Percentiles rank a stretch among this genome's conserved stretches.
Evolutionary conservation across 2,113 vertebrate species (phyloP).

Genomic region (Xiphophorus hellerii): DNA sequence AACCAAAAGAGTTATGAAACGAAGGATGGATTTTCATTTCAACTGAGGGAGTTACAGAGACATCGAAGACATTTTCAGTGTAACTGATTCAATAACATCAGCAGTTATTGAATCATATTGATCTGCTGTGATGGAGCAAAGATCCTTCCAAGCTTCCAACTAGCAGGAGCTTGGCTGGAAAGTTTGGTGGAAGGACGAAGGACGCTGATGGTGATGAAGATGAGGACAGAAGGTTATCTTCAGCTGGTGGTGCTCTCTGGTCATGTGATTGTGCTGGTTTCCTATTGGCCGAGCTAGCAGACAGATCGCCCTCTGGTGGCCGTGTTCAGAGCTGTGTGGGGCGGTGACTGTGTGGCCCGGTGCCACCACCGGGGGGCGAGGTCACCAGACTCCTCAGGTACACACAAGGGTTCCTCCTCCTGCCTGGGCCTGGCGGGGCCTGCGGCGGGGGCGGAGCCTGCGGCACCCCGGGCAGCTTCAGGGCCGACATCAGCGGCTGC

Average conservation of each 20-base stretch:
- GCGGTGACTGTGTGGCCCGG: conserved; percentile 62
- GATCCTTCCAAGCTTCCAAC: background rate
- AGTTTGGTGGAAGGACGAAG: background rate
- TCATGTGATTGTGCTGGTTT: conserved; percentile 10
- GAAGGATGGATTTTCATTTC: too few relatives aligned
- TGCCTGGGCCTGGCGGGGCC: conserved; percentile 61
- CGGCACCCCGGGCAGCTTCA: conserved; percentile 73
- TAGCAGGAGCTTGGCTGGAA: too few relatives aligned
- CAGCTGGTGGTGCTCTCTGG: background rate
- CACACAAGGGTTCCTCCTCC: conserved; percentile 83
- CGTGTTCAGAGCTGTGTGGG: conserved; percentile 78
- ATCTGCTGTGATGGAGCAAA: background rate
- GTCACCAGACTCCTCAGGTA: conserved; percentile 80
- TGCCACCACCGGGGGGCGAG: conserved; percentile 57
- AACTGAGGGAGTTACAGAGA: too few relatives aligned
- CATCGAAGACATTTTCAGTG: too few relatives aligned
- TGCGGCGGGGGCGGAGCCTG: conserved; percentile 63
- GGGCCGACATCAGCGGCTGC: conserved; percentile 86
- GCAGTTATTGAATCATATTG: background rate
- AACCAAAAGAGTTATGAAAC: background rate
- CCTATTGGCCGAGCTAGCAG: conserved; percentile 17
- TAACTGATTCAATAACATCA: background rate
- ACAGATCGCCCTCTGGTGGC: background rate
- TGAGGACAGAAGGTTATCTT: background rate
- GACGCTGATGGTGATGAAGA: background rate